These are phyloP conservation scores for Papilio elwesi DNA, from an alignment of 2,888 invertebrate genomes.

Conservation along the genomic window DNA sequence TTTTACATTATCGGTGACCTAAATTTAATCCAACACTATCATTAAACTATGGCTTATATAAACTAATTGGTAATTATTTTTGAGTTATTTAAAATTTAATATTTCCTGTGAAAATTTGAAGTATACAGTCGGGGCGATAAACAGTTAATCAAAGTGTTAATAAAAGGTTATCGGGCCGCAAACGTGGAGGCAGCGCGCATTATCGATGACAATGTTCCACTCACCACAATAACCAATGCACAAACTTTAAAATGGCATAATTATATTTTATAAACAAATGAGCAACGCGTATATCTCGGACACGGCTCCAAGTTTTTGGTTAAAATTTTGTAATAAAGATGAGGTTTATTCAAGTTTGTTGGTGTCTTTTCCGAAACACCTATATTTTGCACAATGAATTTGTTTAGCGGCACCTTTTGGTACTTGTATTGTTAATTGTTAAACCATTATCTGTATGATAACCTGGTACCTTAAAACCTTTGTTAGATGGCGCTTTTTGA, in stretches of 20 bases:
- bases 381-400: no score
- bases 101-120: slow-evolving; percentile 10
- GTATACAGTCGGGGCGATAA: slow-evolving; percentile 11
- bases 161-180: slow-evolving; percentile 6
- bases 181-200: neutral
- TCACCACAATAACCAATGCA: neutral
- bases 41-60: neutral
- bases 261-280: neutral
- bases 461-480: no score
- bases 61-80: neutral
- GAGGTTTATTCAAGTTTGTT: no score
- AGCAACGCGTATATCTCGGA: neutral
- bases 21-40: neutral
- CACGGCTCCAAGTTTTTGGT: no score
- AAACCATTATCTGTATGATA: no score
- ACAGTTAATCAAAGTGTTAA: slow-evolving; percentile 12
- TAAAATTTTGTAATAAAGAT: no score
- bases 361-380: no score
- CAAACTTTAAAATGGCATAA: neutral
- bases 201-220: slow-evolving; percentile 7
- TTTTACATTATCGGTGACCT: neutral
- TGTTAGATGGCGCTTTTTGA: no score
- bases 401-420: no score
- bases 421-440: no score
- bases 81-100: slow-evolving; percentile 9